A percentile compares a stretch with the other conserved stretches of the same genome.
These are phyloP conservation scores for Allacma fusca DNA, from an alignment of 2,888 invertebrate species.

Conservation along the genomic window DNA sequence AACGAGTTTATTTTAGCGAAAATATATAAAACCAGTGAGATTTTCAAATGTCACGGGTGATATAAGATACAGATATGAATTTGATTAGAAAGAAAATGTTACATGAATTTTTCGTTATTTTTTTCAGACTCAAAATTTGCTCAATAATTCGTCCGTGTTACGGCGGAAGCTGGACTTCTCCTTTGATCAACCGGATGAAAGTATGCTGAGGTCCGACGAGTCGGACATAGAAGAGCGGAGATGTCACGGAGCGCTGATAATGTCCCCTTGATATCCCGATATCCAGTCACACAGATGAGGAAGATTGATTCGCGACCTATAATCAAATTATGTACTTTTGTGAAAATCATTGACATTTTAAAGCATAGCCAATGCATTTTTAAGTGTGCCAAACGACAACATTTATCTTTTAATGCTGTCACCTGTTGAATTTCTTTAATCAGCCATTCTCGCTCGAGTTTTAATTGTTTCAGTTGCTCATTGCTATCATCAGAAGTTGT, in stretches of 20 bases:
- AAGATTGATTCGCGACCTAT: slow-evolving; percentile 27
- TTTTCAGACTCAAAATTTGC: slow-evolving; percentile 28
- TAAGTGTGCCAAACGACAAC: background rate
- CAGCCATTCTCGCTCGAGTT: slow-evolving; percentile 43
- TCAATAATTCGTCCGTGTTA: slow-evolving; percentile 20
- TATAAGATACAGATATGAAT: too few species aligned
- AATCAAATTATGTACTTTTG: too few species aligned
- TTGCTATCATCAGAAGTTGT: background rate
- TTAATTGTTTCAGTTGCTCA: slow-evolving; percentile 29
- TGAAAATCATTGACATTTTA: background rate
- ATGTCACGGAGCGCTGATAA: slow-evolving; percentile 35
- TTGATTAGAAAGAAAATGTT: too few species aligned
- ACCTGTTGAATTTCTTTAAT: slow-evolving; percentile 47
- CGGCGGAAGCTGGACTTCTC: slow-evolving; percentile 31
- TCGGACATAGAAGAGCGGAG: slow-evolving; percentile 30
- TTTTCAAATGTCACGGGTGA: too few species aligned
- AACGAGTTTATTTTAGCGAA: too few species aligned
- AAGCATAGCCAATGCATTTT: background rate
- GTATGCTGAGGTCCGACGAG: slow-evolving; percentile 9
- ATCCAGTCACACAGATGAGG: background rate
- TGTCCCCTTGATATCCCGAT: slow-evolving; percentile 22
- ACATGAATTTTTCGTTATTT: too few species aligned
- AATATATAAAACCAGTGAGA: too few species aligned
- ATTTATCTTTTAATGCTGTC: slow-evolving; percentile 55
- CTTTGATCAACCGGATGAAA: slow-evolving; percentile 7